Percentiles rank a stretch among this genome's conserved stretches.
Evolutionary conservation across 2,113 vertebrate species (phyloP).

Genomic region (Sprattus sprattus): DNA sequence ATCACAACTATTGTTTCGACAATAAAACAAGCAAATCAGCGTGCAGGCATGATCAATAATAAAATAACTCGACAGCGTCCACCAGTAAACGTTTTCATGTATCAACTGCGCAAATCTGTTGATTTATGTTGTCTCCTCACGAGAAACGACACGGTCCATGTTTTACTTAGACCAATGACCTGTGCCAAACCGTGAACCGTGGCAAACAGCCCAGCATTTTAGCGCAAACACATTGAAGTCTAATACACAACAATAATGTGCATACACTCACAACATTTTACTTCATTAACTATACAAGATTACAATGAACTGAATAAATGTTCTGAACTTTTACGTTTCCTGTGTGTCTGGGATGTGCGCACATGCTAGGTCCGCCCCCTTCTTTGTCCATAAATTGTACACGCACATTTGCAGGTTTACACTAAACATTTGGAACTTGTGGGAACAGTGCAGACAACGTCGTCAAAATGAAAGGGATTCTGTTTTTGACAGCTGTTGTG

Average conservation of each 20-base stretch:
- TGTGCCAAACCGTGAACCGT: too few relatives aligned
- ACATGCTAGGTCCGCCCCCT: constrained; percentile 23
- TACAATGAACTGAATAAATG: neutral
- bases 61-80: too few relatives aligned
- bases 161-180: constrained; percentile 5
- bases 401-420: constrained; percentile 50
- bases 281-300: neutral
- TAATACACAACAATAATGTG: neutral
- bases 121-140: too few relatives aligned
- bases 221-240: too few relatives aligned
- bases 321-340: neutral
- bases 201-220: too few relatives aligned
- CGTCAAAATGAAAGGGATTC: constrained; percentile 56
- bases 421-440: constrained; percentile 5
- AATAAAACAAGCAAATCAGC: too few relatives aligned
- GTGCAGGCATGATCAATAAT: neutral
- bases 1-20: too few relatives aligned
- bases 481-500: constrained; percentile 43
- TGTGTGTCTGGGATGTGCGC: neutral
- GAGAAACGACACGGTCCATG: neutral
- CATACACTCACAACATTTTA: neutral
- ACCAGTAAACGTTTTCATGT: neutral
- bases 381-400: constrained; percentile 23
- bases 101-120: neutral
- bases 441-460: neutral